Base-by-base conservation (phyloP, 2,797 vertebrate species). In the Channallabes apus region DNA sequence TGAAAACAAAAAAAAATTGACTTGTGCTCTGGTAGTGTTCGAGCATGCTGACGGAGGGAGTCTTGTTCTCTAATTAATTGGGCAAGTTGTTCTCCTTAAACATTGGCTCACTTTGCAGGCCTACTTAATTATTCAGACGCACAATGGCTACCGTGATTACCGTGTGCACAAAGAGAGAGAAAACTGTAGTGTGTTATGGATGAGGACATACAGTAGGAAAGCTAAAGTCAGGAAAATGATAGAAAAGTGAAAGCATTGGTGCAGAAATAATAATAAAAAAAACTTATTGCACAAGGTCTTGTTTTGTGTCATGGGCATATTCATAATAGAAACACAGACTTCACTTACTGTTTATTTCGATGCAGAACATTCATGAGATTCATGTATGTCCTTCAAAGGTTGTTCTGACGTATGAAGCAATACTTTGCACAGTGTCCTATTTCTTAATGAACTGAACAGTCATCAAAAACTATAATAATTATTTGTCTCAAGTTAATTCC, bases 11-110 rank as follows among this genome's bases (percentile, higher is more conserved):
- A 9, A 78, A 54, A 32, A 9, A 78, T 86, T 64, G 65, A 76
- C 80, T 86, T 89, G 73, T 61, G 62, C 81, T 80, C 41, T 32
- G 51, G 46, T 22, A 84, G 56, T 61, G 67, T 80, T 72, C 77
- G 73, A 86, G 38, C 24, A 29, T 41, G 58, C 64, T 80, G 83
- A 88, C 89, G 91, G 86, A 80, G 89, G 84, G 82, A 89, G 88
- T 92, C 90, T 91, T 91, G 91, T 93, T 92, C 91, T 93, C 89
- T 94, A 93, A 95, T 96, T 93, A 94, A 93, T 93, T 90, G 72
- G 87, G 85, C 92, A 91, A 91, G 93, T 94, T 92, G 91, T 90
- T 89, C 89, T 86, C 87, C 90, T 87, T 92, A 91, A 94, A 92
- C 90, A 94, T 90, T 91, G 91, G 93, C 93, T 95, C 93, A 87